phyloP scores from a whole-genome alignment of 1,140 invertebrate genomes.

The Melitaea cinxia region DNA sequence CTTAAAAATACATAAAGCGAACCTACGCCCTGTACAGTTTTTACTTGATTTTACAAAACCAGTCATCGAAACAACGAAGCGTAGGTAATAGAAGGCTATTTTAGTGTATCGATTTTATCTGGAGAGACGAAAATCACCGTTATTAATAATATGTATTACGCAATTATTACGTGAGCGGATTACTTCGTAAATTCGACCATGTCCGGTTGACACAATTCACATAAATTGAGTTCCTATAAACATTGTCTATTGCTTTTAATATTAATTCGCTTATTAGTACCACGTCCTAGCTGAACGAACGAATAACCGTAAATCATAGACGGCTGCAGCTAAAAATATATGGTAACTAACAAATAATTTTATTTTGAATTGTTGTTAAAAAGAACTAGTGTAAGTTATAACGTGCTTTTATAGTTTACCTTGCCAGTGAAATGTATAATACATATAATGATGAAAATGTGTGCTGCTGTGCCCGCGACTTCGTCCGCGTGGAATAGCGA shows the following conservation, averaged over 20 bases:
- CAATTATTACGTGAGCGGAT: neutral
- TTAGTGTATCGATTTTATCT: neutral
- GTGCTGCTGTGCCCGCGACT: too few relatives aligned
- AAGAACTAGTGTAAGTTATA: too few relatives aligned
- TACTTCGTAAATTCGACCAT: constrained; percentile 5
- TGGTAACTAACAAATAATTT: too few relatives aligned
- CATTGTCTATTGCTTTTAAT: neutral
- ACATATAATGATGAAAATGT: too few relatives aligned
- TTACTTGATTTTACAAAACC: neutral
- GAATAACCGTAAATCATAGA: too few relatives aligned
- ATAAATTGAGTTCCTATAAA: neutral
- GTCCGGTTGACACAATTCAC: constrained; percentile 2
- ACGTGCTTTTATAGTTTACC: too few relatives aligned
- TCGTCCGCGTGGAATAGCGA: too few relatives aligned
- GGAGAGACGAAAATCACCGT: neutral
- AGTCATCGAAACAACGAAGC: neutral
- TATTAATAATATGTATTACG: neutral
- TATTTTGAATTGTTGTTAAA: too few relatives aligned
- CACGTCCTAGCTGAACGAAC: neutral
- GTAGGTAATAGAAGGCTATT: neutral
- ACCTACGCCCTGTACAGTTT: neutral
- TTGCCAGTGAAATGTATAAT: too few relatives aligned
- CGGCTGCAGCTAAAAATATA: too few relatives aligned
- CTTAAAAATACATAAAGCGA: neutral
- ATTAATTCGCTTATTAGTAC: neutral